Evolutionary conservation across 2,888 invertebrate species (phyloP).

Genomic region (Luperina nickerlii): DNA sequence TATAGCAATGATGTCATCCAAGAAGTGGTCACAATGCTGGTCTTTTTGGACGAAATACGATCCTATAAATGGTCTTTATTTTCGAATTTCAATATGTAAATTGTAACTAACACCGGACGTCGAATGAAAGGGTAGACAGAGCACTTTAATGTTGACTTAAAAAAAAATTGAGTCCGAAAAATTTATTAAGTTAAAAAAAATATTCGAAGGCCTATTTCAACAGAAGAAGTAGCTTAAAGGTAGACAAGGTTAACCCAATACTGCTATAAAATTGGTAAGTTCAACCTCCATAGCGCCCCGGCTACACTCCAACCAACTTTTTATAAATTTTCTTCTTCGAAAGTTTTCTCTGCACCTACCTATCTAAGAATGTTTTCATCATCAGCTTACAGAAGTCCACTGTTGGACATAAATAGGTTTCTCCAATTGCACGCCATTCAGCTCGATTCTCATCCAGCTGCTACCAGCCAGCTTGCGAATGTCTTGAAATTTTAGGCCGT

Average conservation of each 20-base stretch:
- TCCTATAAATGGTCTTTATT: slow-evolving; percentile 18
- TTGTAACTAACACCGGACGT: background rate
- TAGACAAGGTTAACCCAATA: background rate
- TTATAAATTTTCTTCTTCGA: no score
- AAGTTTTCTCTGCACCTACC: background rate
- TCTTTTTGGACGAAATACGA: slow-evolving; percentile 11
- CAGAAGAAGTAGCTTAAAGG: no score
- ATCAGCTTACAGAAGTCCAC: background rate
- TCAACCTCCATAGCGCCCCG: no score
- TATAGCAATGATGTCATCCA: slow-evolving; percentile 52
- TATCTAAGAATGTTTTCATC: background rate
- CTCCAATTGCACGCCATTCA: background rate
- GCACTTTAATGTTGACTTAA: background rate
- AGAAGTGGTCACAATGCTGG: slow-evolving; percentile 4
- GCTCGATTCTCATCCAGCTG: background rate
- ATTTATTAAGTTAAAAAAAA: background rate
- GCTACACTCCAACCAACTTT: background rate
- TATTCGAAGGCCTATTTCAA: background rate
- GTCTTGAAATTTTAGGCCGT: background rate
- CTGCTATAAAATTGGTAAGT: no score
- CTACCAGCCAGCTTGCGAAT: background rate
- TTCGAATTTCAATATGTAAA: slow-evolving; percentile 12
- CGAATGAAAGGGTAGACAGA: background rate
- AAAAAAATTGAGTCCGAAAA: background rate
- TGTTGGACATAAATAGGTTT: background rate